Evolutionary conservation across 1,140 invertebrate species (phyloP).

Genomic region (Oedothorax gibbosus): DNA sequence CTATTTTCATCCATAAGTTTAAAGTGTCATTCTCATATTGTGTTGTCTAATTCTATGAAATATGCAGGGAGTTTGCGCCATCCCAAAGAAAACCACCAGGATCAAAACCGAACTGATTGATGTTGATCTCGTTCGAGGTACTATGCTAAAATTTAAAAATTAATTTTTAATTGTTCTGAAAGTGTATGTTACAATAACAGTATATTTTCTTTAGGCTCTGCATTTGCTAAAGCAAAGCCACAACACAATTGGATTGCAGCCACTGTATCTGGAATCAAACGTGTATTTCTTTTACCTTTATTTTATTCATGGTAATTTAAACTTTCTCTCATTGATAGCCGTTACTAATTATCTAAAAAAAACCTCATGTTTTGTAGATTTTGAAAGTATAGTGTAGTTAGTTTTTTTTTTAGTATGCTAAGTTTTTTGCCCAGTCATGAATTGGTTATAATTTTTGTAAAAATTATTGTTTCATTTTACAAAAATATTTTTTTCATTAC

Average conservation of each 20-base stretch:
- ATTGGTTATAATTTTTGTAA: too few species aligned
- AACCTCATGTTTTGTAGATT: too few species aligned
- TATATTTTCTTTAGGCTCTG: slow-evolving; percentile 65
- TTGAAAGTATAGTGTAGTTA: too few species aligned
- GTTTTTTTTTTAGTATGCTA: too few species aligned
- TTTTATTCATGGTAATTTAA: slow-evolving; percentile 67
- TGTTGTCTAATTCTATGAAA: slow-evolving; percentile 27
- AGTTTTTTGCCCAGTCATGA: too few species aligned
- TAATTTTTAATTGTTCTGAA: too few species aligned
- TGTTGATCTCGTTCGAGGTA: slow-evolving; percentile 91
- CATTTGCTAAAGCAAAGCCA: slow-evolving; percentile 70
- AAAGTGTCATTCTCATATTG: too few species aligned
- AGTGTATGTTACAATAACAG: too few species aligned
- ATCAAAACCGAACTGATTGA: slow-evolving; percentile 93
- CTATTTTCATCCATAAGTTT: too few species aligned
- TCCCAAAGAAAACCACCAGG: slow-evolving; percentile 88
- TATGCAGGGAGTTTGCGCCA: slow-evolving; percentile 80
- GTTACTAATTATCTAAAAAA: background rate
- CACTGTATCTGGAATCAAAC: slow-evolving; percentile 67
- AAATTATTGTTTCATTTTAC: too few species aligned
- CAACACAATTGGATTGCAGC: slow-evolving; percentile 69
- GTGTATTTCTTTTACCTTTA: slow-evolving; percentile 69
- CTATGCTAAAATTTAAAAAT: slow-evolving; percentile 13
- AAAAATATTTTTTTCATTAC: too few species aligned
- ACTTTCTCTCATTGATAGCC: background rate